These are phyloP conservation scores for Drosophila niveifrons DNA, from an alignment of 2,888 invertebrate species.

Conservation along the genomic window DNA sequence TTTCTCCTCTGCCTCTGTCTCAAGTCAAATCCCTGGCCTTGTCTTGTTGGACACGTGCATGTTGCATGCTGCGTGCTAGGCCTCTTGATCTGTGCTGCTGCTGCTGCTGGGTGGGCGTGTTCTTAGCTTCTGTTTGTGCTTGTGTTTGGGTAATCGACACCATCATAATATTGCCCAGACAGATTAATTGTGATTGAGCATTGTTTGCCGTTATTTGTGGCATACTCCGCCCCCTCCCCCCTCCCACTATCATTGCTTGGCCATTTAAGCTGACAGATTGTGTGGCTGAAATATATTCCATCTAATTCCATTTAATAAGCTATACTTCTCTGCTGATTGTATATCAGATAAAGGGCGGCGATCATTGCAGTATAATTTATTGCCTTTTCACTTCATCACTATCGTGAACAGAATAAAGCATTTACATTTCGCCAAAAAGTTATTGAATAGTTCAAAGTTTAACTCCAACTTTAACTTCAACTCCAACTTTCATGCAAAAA, in stretches of 20 bases:
- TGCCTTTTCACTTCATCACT: too few species aligned
- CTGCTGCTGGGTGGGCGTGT: conserved; percentile 54
- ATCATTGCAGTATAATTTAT: background rate
- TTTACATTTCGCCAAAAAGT: too few species aligned
- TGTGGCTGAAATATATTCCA: conserved; percentile 2
- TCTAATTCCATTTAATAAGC: conserved; percentile 17
- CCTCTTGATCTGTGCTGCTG: conserved; percentile 38
- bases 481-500: too few species aligned
- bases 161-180: conserved; percentile 69
- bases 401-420: too few species aligned
- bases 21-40: conserved; percentile 19
- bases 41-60: conserved; percentile 59
- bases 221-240: conserved; percentile 30
- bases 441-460: too few species aligned
- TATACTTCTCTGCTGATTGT: background rate
- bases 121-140: conserved; percentile 53
- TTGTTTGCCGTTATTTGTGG: conserved; percentile 40
- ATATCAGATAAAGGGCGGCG: background rate
- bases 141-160: conserved; percentile 73
- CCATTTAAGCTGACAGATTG: conserved; percentile 6
- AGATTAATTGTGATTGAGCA: conserved; percentile 62
- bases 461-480: too few species aligned
- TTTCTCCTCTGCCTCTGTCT: background rate
- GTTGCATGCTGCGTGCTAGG: conserved; percentile 35
- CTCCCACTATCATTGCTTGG: background rate